These are phyloP conservation scores for Actenoides hombroni DNA, from an alignment of 2,113 vertebrate species.

Conservation along the genomic window DNA sequence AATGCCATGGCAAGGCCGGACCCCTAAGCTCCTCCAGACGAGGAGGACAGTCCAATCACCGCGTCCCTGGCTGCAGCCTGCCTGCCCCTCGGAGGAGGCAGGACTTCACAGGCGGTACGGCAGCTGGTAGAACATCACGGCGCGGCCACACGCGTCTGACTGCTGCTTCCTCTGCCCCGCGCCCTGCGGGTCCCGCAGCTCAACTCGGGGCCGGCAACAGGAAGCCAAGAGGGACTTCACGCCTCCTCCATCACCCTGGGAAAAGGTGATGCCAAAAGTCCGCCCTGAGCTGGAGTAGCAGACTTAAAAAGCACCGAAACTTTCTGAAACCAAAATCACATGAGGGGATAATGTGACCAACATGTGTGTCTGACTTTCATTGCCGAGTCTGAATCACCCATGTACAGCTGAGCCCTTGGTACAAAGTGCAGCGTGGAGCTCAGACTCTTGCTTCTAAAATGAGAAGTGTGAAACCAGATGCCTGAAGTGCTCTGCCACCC, in stretches of 20 bases:
- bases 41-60: background rate
- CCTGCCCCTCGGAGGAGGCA: background rate
- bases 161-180: background rate
- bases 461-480: background rate
- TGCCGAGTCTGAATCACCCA: background rate
- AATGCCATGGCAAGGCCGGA: background rate
- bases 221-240: background rate
- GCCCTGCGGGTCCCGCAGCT: background rate
- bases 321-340: constrained; percentile 13
- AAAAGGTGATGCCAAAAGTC: background rate
- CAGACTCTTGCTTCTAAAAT: background rate
- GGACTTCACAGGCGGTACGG: background rate
- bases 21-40: background rate
- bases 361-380: background rate
- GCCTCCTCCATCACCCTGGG: background rate
- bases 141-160: background rate
- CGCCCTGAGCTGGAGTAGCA: background rate
- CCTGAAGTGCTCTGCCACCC: background rate
- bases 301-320: background rate
- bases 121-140: background rate
- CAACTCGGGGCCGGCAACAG: background rate
- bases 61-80: background rate
- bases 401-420: background rate
- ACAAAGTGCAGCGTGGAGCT: background rate
- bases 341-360: background rate